Evolutionary conservation across 2,888 invertebrate genomes (phyloP), one percentile per base, ranked within the genome.

Genomic region (Cephalotes varians): DNA sequence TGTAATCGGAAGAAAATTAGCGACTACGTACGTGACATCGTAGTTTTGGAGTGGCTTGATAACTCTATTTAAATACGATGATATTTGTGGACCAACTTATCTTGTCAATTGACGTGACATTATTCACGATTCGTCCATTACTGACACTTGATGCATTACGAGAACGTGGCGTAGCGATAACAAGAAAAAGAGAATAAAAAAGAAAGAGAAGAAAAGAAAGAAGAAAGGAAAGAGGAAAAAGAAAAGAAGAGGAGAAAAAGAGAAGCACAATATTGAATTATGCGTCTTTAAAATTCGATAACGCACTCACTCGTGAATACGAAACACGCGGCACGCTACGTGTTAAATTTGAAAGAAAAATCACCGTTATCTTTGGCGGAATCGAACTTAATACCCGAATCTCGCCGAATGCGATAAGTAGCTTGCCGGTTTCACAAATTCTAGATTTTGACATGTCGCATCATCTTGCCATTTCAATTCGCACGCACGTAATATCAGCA

Each of bases 281-380:
- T n/a, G 25, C 64, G 15, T 37, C 4, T 28, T 37, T 25, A 64
- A 76, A 37, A 64, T n/a, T 65, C 28, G 21, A 28, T 34, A 12
- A 65, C 34, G 34, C 34, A 18, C n/a, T 65, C 28, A 34, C 15
- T 65, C n/a, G 12, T 62, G 37, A 76, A 51, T 37, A 65, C 51
- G 9, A 51, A 76, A 60, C 18, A 10, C 40, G 21, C n/a, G 21
- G 4, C 2, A 31, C 25, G 5, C 2, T 60, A 28, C 34, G 31
- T 49, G 31, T 74, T 51, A 10, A 37, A 76, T 51, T 18, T 37
- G 9, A 49, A 74, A 25, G 18, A 15, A 65, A 76, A 73, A 44
- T n/a, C 6, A 1, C 25, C 15, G 76, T 76, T 76, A 65, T 76
- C 76, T 74, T 74, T 51, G 15, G 0, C 51, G 76, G n/a, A 31